Conservation (phyloP, 1,140 invertebrate species). For the Adelges cooleyi region DNA sequence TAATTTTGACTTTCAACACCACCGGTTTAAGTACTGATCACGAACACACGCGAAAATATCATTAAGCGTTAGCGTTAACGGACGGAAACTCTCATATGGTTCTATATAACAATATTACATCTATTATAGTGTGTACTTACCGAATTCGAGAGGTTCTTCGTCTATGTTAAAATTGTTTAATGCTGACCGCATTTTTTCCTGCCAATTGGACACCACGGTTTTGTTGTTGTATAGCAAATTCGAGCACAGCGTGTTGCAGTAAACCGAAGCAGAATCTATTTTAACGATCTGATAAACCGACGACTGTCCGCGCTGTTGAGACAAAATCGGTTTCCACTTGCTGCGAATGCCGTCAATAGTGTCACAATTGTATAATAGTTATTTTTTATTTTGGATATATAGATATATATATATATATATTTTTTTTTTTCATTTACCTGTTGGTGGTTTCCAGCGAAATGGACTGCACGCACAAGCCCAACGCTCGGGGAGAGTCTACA, state of each 20-base stretch:
- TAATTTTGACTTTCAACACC: constrained; percentile 66
- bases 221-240: constrained; percentile 32
- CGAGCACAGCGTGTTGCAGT: constrained; percentile 55
- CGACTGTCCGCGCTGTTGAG: constrained; percentile 45
- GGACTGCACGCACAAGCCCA: constrained; percentile 66
- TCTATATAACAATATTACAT: constrained; percentile 26
- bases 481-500: constrained; percentile 53
- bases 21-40: constrained; percentile 56
- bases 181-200: constrained; percentile 55
- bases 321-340: constrained; percentile 69
- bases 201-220: constrained; percentile 43
- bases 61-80: neutral
- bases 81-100: neutral
- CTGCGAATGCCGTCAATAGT: no score
- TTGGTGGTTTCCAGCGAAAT: constrained; percentile 70
- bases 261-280: constrained; percentile 61
- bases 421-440: no score
- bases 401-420: no score
- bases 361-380: no score
- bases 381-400: no score
- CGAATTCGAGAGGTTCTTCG: constrained; percentile 58
- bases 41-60: neutral
- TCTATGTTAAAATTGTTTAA: constrained; percentile 65
- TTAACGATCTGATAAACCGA: constrained; percentile 62
- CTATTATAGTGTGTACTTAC: constrained; percentile 43